A percentile compares a stretch with the other conserved stretches of the same genome.
Evolutionary conservation across 2,797 vertebrate species (phyloP).

Genomic region (Lateolabrax maculatus): DNA sequence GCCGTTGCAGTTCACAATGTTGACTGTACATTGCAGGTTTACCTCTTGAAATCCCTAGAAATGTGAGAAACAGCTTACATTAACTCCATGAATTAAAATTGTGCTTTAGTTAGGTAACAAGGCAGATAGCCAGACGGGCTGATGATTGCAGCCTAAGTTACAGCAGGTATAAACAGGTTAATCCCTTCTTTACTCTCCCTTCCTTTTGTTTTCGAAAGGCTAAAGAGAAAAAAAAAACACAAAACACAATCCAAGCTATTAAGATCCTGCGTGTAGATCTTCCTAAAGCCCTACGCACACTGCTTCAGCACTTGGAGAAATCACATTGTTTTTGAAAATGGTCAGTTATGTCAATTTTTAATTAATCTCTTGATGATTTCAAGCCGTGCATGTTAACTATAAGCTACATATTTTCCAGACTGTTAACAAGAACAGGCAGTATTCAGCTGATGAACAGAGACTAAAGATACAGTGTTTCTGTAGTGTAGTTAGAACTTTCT

Average conservation of each 20-base stretch:
- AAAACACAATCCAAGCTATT: too few relatives aligned
- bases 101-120: neutral
- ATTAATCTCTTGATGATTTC: neutral
- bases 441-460: constrained; percentile 15
- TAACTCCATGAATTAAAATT: neutral
- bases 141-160: neutral
- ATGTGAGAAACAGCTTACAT: neutral
- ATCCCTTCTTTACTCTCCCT: too few relatives aligned
- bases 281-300: too few relatives aligned
- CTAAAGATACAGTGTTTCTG: constrained; percentile 13
- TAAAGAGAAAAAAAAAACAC: neutral
- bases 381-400: neutral
- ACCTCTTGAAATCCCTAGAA: neutral
- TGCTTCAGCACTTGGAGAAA: neutral
- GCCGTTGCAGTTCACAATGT: neutral
- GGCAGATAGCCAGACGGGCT: constrained; percentile 1
- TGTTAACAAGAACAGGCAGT: neutral
- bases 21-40: neutral
- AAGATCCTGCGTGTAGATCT: too few relatives aligned
- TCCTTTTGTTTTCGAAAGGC: neutral
- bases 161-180: neutral
- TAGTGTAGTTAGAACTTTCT: constrained; percentile 18
- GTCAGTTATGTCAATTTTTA: neutral
- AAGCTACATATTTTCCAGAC: neutral
- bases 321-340: too few relatives aligned